Evolutionary conservation across 2,797 vertebrate genomes (phyloP).

Genomic region (Columba guinea): DNA sequence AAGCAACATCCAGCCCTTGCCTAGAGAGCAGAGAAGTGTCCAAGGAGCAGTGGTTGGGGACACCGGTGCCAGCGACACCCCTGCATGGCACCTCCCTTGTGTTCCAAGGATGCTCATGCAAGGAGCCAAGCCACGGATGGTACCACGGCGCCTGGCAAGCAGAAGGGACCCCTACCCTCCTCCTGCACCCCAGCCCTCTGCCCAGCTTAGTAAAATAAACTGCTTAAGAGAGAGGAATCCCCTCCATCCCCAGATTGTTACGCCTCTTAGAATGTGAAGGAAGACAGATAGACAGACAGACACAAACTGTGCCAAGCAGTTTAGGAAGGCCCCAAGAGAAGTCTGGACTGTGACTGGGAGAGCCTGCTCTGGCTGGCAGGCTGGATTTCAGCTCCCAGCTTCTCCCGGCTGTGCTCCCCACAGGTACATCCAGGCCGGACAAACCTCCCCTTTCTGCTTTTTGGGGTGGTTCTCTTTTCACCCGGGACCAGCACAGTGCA

Average conservation of each 20-base stretch:
- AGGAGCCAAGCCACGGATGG: not conserved
- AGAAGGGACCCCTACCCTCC: not conserved
- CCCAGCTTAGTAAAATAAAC: slow-evolving; percentile 68
- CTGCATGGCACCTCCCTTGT: not conserved
- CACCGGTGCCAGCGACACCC: not conserved
- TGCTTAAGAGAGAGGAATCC: slow-evolving; percentile 54
- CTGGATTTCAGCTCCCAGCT: not conserved
- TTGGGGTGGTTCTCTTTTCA: not conserved
- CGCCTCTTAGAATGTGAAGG: slow-evolving; percentile 68
- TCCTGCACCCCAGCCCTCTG: not conserved
- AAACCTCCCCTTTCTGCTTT: not conserved
- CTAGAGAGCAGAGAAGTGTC: not conserved
- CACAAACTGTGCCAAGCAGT: slow-evolving; percentile 24
- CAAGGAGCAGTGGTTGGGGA: not conserved
- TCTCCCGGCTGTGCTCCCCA: fast-evolving
- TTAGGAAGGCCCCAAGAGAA: slow-evolving; percentile 20
- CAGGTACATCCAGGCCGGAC: not conserved
- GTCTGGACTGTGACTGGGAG: not conserved
- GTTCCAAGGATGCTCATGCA: not conserved
- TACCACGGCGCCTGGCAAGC: not conserved
- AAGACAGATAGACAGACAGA: slow-evolving; percentile 30
- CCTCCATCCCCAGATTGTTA: slow-evolving; percentile 8
- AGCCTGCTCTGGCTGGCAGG: not conserved
- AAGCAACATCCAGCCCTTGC: not conserved
- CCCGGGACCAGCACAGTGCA: fast-evolving